Conservation (phyloP, 1,140 invertebrate genomes). For the Drosophila truncata region DNA sequence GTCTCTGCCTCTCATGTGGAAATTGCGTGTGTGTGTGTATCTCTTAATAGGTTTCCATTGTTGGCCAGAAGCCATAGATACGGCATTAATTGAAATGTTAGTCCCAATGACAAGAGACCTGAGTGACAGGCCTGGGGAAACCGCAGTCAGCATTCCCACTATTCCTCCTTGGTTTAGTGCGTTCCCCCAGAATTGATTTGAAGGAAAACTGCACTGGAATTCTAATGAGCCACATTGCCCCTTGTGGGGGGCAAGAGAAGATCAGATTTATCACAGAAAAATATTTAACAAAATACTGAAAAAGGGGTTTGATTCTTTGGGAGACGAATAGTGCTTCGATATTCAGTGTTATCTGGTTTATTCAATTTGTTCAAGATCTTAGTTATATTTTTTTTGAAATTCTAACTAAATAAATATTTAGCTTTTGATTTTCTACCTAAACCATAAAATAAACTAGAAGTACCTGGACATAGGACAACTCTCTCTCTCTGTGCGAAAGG, state of each 20-base stretch:
- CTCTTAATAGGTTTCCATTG: constrained; percentile 54
- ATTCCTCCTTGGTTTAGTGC: constrained; percentile 28
- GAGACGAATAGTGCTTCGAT: not conserved
- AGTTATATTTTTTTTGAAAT: not conserved
- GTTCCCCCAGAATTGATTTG: constrained; percentile 16
- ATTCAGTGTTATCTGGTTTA: not conserved
- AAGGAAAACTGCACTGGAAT: constrained; percentile 17
- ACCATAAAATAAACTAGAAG: not conserved
- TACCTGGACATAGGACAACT: not conserved
- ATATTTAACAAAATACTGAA: not conserved
- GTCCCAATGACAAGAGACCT: constrained; percentile 52
- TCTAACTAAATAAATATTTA: not conserved
- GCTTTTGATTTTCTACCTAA: not conserved
- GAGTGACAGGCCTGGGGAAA: constrained; percentile 60
- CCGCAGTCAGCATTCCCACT: constrained; percentile 21
- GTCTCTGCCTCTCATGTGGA: constrained; percentile 14
- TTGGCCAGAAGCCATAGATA: constrained; percentile 57
- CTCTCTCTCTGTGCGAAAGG: not conserved
- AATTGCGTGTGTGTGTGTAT: constrained; percentile 34
- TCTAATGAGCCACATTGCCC: constrained; percentile 10
- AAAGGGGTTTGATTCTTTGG: not conserved
- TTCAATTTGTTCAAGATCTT: not conserved
- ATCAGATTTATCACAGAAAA: not conserved
- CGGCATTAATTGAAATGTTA: constrained; percentile 72
- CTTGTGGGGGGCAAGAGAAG: not conserved